Evolutionary conservation across 2,113 vertebrate species (phyloP).

Genomic region (Anoura caudifer): DNA sequence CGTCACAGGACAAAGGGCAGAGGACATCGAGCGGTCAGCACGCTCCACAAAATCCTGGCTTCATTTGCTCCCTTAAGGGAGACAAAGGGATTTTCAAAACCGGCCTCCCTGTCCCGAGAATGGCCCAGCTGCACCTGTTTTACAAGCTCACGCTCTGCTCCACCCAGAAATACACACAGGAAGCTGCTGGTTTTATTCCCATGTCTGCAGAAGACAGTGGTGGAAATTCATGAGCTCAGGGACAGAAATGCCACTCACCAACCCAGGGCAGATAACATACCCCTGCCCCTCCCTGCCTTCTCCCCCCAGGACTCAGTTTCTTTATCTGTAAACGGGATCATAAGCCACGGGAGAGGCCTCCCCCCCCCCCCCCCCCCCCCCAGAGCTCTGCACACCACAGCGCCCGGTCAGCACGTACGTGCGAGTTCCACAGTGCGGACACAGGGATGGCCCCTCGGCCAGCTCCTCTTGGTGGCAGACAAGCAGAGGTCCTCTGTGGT

Average conservation of each 20-base stretch:
- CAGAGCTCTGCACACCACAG: neutral
- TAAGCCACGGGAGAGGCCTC: neutral
- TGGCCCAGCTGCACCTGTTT: neutral
- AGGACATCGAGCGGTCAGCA: neutral
- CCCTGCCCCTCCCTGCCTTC: no score
- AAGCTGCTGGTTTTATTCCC: neutral
- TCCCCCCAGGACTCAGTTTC: neutral
- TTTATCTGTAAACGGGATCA: neutral
- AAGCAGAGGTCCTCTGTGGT: neutral
- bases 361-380: neutral
- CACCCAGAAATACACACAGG: neutral
- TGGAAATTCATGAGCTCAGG: neutral
- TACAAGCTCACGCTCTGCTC: neutral
- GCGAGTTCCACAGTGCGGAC: neutral
- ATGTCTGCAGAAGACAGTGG: neutral
- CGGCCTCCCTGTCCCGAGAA: neutral
- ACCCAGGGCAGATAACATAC: neutral
- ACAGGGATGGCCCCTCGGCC: neutral
- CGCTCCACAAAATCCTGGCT: neutral
- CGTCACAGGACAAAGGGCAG: fast-evolving
- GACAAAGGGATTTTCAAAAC: neutral
- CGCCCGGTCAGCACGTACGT: no score
- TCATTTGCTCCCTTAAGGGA: neutral
- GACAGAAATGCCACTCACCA: neutral
- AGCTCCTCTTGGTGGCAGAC: neutral